phyloP scores from a whole-genome alignment of 2,113 vertebrate genomes.

The Myodes glareolus region DNA sequence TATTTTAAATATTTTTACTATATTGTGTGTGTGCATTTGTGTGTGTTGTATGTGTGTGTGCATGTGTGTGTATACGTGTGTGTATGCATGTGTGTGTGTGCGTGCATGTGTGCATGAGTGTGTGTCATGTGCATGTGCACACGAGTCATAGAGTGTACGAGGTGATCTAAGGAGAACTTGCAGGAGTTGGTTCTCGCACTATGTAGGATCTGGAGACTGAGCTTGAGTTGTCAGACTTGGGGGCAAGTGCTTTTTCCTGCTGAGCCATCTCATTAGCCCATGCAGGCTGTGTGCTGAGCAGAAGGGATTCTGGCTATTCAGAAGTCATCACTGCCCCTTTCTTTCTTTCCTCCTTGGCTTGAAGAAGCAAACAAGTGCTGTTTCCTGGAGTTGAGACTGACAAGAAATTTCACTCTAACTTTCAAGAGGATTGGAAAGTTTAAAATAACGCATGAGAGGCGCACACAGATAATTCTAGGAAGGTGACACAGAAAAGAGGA shows the following conservation, averaged over 20 bases:
- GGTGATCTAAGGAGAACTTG: not conserved
- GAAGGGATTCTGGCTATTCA: not conserved
- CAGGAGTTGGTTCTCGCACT: not conserved
- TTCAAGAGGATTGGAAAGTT: not conserved
- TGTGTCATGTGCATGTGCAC: not conserved
- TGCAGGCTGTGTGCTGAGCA: not conserved
- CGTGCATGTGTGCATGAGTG: not conserved
- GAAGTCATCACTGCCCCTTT: not conserved
- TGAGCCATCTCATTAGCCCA: not conserved
- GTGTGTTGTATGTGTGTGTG: not conserved
- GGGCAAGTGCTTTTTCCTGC: not conserved
- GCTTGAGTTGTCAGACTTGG: not conserved
- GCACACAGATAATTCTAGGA: not conserved
- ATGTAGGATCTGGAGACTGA: not conserved
- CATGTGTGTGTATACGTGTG: not conserved
- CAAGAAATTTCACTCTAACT: slow-evolving; percentile 5
- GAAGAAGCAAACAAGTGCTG: not conserved
- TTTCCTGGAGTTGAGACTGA: not conserved
- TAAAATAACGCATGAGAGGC: not conserved
- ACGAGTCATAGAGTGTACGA: not conserved
- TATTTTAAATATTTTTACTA: too few relatives aligned
- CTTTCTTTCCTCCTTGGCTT: not conserved
- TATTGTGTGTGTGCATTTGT: not conserved
- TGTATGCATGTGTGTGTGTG: not conserved
- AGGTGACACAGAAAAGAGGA: not conserved